Percentiles rank a stretch among this genome's conserved stretches.
phyloP scores from a whole-genome alignment of 2,888 invertebrate genomes.

The Tinea trinotella region DNA sequence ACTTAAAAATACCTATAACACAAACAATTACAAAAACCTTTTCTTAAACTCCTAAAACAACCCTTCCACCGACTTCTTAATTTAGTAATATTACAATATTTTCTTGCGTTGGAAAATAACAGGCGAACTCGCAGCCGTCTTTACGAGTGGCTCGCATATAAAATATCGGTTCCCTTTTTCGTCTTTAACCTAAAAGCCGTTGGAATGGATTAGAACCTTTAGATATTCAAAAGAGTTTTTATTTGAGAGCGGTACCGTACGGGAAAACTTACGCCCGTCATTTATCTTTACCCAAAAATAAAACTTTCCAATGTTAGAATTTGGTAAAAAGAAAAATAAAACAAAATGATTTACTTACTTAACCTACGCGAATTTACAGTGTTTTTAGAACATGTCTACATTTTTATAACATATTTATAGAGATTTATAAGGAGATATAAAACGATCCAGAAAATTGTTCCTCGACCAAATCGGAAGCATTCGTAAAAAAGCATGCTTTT shows the following conservation, averaged over 20 bases:
- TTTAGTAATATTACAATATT: not conserved
- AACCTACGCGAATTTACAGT: too few species aligned
- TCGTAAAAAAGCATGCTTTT: too few species aligned
- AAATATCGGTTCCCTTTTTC: constrained; percentile 9
- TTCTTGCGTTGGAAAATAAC: not conserved
- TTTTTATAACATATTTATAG: too few species aligned
- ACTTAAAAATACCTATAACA: not conserved
- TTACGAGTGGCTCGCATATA: not conserved
- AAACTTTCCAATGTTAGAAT: not conserved
- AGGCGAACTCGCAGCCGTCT: not conserved
- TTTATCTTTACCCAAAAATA: constrained; percentile 9
- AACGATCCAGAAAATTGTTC: too few species aligned
- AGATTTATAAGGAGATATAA: too few species aligned
- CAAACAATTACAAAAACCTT: not conserved
- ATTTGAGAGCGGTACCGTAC: not conserved
- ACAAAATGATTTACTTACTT: not conserved
- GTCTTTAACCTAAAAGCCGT: constrained; percentile 14
- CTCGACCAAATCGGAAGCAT: too few species aligned
- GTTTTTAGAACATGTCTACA: too few species aligned
- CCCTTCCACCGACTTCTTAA: not conserved
- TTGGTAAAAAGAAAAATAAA: not conserved
- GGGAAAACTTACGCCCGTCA: constrained; percentile 11
- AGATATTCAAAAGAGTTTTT: constrained; percentile 15
- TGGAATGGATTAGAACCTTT: constrained; percentile 13
- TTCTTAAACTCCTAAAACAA: not conserved